phyloP scores from a whole-genome alignment of 2,888 invertebrate species.

The Pyrochroa serraticornis region DNA sequence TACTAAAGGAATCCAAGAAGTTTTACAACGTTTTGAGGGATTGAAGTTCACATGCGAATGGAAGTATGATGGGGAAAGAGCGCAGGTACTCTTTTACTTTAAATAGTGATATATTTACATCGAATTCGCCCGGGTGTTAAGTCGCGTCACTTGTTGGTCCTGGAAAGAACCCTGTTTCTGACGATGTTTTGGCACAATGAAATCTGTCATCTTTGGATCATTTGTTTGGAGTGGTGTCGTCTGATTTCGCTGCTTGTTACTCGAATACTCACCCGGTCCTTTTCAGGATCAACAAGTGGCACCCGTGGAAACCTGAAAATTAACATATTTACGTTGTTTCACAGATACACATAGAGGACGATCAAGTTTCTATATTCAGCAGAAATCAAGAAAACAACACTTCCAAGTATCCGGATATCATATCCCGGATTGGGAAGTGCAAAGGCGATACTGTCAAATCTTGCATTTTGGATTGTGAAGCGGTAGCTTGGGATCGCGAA shows the following conservation, averaged over 20 bases:
- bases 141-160: no score
- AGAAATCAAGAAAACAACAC: constrained; percentile 96
- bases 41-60: constrained; percentile 96
- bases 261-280: no score
- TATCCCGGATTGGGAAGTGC: constrained; percentile 70
- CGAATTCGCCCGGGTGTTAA: no score
- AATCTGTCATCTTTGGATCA: no score
- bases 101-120: no score
- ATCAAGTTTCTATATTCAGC: constrained; percentile 83
- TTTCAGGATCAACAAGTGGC: no score
- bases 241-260: no score
- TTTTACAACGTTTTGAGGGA: constrained; percentile 73
- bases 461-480: constrained; percentile 95
- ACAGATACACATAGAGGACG: constrained; percentile 77
- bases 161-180: no score
- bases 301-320: no score
- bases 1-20: constrained; percentile 90
- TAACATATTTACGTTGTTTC: no score
- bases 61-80: constrained; percentile 99
- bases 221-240: no score
- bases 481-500: constrained; percentile 93
- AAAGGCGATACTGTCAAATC: constrained; percentile 67
- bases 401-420: constrained; percentile 94
- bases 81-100: constrained; percentile 68
- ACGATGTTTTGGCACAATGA: no score